Percentiles rank a stretch among this genome's conserved stretches.
Evolutionary conservation across 2,113 vertebrate species (phyloP).

Genomic region (Gopherus evgoodei): DNA sequence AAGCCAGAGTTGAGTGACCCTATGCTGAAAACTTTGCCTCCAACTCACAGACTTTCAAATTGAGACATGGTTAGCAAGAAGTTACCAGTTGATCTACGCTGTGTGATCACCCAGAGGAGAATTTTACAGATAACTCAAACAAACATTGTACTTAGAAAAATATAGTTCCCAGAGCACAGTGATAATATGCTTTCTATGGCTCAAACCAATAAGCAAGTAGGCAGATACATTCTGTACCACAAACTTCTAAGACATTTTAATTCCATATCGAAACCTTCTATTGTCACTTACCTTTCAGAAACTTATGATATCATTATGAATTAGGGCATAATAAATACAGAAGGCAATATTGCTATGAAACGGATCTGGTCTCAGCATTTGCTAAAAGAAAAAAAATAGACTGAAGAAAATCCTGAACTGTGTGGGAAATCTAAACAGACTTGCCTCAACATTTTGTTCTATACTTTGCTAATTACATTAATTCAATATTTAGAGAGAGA

Average conservation of each 20-base stretch:
- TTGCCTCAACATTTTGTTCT: background rate
- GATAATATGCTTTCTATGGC: background rate
- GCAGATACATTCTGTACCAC: background rate
- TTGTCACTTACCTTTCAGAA: background rate
- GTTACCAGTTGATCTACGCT: background rate
- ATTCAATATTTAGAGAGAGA: background rate
- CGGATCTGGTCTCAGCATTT: background rate
- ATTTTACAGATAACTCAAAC: background rate
- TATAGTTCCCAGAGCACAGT: background rate
- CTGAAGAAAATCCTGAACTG: background rate
- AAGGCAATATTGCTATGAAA: background rate
- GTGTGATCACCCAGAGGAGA: background rate
- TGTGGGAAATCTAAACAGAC: background rate
- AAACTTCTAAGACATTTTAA: background rate
- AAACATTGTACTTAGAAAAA: background rate
- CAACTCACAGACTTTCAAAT: background rate
- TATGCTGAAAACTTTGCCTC: background rate
- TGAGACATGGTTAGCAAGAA: background rate
- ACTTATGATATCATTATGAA: background rate
- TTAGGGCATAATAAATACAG: background rate
- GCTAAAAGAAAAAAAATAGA: background rate
- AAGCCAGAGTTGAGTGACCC: background rate
- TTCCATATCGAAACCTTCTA: background rate
- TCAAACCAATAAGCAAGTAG: background rate
- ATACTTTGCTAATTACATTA: background rate